Evolutionary conservation across 2,888 invertebrate species (phyloP).

Genomic region (Tortrix viridana): DNA sequence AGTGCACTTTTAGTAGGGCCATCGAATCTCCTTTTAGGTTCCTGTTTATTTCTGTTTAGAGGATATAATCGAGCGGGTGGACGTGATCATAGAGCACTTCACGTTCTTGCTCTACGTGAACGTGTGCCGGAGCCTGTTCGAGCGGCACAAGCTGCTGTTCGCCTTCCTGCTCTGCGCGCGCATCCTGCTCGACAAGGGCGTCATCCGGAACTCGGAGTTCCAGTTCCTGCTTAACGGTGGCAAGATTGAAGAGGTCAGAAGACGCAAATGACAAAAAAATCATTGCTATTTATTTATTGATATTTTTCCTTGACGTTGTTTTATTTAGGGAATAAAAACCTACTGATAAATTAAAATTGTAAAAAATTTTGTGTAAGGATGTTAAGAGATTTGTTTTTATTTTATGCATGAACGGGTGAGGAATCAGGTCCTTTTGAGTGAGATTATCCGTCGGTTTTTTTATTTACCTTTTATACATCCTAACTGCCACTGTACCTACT

Average conservation of each 20-base stretch:
- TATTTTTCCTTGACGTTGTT: too few species aligned
- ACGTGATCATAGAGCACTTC: constrained; percentile 91
- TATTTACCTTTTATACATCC: too few species aligned
- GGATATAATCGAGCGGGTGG: constrained; percentile 89
- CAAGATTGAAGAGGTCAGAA: constrained; percentile 84
- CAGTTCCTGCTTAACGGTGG: constrained; percentile 90
- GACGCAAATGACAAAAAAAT: not conserved
- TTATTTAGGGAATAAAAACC: too few species aligned
- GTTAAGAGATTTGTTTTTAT: too few species aligned
- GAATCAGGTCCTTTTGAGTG: too few species aligned
- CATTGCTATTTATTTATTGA: too few species aligned
- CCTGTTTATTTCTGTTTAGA: constrained; percentile 63
- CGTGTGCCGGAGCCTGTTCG: constrained; percentile 95
- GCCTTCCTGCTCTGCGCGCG: constrained; percentile 90
- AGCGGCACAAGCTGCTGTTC: constrained; percentile 94
- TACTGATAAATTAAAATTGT: too few species aligned
- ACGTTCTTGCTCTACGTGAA: constrained; percentile 93
- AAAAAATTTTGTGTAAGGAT: too few species aligned
- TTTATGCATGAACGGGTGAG: too few species aligned
- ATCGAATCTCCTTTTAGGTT: not conserved
- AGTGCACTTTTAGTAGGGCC: too few species aligned
- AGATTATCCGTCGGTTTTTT: too few species aligned
- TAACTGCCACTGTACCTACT: too few species aligned
- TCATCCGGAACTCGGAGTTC: constrained; percentile 87
- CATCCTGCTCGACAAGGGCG: constrained; percentile 85